Conservation (phyloP, 2,113 vertebrate species). For the Brachyhypopomus gauderio region DNA sequence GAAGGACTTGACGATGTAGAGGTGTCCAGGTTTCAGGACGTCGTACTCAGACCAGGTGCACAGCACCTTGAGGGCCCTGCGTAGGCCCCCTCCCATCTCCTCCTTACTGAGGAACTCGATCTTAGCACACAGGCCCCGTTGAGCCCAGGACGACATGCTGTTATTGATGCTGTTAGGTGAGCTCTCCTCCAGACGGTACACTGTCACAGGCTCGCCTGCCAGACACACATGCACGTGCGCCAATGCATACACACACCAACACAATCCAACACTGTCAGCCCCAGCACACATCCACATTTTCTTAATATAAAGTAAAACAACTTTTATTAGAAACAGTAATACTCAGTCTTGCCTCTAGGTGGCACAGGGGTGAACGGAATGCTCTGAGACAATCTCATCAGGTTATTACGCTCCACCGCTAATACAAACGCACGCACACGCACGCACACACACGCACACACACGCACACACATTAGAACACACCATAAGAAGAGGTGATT, state of each 20-base stretch:
- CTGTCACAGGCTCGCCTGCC: constrained; percentile 92
- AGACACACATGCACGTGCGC: constrained; percentile 8
- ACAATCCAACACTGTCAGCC: not conserved
- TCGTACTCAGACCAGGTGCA: constrained; percentile 98
- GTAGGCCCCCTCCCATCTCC: constrained; percentile 95
- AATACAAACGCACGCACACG: constrained; percentile 52
- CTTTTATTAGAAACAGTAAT: not conserved
- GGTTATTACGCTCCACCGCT: constrained; percentile 99
- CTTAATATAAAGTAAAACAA: not conserved
- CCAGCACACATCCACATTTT: not conserved
- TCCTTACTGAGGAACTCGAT: constrained; percentile 99
- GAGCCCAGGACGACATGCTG: constrained; percentile 99
- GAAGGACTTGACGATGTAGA: constrained; percentile 98
- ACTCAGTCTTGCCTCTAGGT: constrained; percentile 85
- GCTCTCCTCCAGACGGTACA: constrained; percentile 96
- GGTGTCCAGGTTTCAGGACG: constrained; percentile 92
- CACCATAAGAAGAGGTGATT: too few species aligned
- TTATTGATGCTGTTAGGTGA: constrained; percentile 96
- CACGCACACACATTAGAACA: not conserved
- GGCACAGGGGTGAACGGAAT: constrained; percentile 98
- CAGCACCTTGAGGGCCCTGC: constrained; percentile 93
- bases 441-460: constrained; percentile 37
- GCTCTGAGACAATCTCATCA: constrained; percentile 97
- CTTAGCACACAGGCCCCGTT: constrained; percentile 95
- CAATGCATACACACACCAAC: not conserved